Evolutionary conservation across 2,113 vertebrate species (phyloP).

Genomic region (Choloepus hoffmanni): DNA sequence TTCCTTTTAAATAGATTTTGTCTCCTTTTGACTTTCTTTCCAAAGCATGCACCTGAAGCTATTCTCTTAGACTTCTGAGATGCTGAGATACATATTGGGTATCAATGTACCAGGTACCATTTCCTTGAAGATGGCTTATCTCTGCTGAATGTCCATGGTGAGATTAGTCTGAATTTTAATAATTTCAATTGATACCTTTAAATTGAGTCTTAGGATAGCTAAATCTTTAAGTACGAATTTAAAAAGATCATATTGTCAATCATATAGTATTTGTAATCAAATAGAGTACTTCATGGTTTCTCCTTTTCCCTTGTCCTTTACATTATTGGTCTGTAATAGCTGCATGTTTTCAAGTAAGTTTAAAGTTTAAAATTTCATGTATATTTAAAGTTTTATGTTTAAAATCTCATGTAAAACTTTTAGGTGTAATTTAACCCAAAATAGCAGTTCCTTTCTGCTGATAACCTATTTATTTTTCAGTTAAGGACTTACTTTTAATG

Average conservation of each 20-base stretch:
- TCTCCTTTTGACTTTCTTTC: constrained; percentile 49
- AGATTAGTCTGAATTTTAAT: background rate
- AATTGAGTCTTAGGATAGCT: background rate
- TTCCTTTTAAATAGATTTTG: constrained; percentile 15
- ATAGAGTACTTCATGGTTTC: constrained; percentile 21
- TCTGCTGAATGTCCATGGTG: background rate
- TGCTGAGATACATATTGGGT: background rate
- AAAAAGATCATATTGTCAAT: constrained; percentile 15
- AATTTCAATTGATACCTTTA: background rate
- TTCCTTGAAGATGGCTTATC: background rate
- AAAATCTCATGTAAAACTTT: constrained; percentile 40
- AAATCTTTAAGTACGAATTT: constrained; percentile 15
- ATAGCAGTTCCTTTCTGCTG: background rate
- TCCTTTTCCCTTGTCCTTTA: background rate
- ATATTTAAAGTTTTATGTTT: background rate
- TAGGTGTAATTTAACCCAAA: background rate
- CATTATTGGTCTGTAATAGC: background rate
- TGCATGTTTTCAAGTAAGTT: background rate
- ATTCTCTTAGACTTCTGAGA: constrained; percentile 25
- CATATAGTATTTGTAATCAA: constrained; percentile 22
- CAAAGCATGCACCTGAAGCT: background rate
- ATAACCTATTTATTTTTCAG: constrained; percentile 23
- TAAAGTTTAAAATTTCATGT: constrained; percentile 27
- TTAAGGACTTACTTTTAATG: background rate
- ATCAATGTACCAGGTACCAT: background rate